Percentiles rank a stretch among this genome's conserved stretches.
These are phyloP conservation scores for Sialia sialis DNA, from an alignment of 2,113 vertebrate genomes.

Conservation along the genomic window DNA sequence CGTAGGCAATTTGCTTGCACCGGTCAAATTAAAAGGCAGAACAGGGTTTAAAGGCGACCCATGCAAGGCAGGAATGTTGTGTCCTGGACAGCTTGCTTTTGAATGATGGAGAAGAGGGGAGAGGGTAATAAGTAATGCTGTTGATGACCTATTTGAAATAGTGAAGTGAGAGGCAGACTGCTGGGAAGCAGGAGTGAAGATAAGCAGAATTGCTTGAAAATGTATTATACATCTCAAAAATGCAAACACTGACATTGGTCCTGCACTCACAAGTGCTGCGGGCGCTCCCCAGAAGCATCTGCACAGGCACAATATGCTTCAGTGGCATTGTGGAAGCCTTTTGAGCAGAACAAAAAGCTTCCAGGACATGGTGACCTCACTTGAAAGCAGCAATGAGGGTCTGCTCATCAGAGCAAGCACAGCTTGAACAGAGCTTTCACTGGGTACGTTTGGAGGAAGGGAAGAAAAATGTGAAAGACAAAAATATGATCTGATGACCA, in stretches of 20 bases:
- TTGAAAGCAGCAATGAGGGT: not conserved
- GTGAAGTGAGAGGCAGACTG: not conserved
- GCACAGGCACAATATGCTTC: slow-evolving; percentile 27
- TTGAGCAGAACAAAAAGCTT: slow-evolving; percentile 49
- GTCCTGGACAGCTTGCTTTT: not conserved
- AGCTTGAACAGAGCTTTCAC: not conserved
- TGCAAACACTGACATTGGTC: not conserved
- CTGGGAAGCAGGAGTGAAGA: not conserved
- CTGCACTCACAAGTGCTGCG: not conserved
- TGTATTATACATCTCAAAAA: not conserved
- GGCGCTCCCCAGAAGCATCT: not conserved
- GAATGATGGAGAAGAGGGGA: not conserved
- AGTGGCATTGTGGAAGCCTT: slow-evolving; percentile 27
- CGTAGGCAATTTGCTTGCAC: not conserved
- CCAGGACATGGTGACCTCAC: slow-evolving; percentile 22
- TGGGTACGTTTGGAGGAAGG: not conserved
- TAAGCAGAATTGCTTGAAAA: not conserved
- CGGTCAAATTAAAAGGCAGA: slow-evolving; percentile 24
- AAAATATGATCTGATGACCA: not conserved
- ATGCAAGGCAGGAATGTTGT: not conserved
- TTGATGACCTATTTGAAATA: not conserved
- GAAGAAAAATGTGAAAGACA: not conserved
- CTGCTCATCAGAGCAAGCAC: not conserved
- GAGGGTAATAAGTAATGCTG: not conserved
- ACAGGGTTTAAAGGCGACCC: not conserved